These are phyloP conservation scores for Galagoides demidoff DNA, from an alignment of 2,797 vertebrate species.

Conservation along the genomic window DNA sequence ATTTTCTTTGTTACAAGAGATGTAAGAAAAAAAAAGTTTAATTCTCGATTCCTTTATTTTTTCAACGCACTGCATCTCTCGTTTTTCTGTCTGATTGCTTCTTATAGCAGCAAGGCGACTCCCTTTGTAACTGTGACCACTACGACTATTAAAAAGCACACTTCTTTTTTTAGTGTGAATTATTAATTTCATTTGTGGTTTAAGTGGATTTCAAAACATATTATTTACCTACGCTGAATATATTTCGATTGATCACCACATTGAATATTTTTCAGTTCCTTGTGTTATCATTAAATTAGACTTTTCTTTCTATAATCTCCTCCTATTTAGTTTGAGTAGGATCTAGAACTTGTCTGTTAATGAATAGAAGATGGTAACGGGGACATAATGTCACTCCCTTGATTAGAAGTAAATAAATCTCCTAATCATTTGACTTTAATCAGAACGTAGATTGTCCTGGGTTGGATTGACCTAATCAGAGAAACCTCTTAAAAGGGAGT, in stretches of 20 bases:
- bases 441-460: background rate
- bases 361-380: background rate
- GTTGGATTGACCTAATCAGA: background rate
- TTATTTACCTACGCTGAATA: background rate
- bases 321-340: background rate
- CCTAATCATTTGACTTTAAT: background rate
- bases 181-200: background rate
- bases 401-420: background rate
- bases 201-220: background rate
- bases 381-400: background rate
- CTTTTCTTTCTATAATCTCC: background rate
- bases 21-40: background rate
- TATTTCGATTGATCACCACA: background rate
- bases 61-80: background rate
- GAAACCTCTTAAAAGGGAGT: background rate
- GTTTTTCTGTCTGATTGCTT: slow-evolving; percentile 9
- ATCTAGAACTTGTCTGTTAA: background rate
- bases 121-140: background rate
- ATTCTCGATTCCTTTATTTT: background rate
- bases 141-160: background rate
- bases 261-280: background rate
- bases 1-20: background rate
- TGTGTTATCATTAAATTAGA: slow-evolving; percentile 20
- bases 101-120: background rate
- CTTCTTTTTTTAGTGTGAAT: background rate